Base-by-base conservation (phyloP, 2,888 invertebrate genomes). In the Thymelicus sylvestris region DNA sequence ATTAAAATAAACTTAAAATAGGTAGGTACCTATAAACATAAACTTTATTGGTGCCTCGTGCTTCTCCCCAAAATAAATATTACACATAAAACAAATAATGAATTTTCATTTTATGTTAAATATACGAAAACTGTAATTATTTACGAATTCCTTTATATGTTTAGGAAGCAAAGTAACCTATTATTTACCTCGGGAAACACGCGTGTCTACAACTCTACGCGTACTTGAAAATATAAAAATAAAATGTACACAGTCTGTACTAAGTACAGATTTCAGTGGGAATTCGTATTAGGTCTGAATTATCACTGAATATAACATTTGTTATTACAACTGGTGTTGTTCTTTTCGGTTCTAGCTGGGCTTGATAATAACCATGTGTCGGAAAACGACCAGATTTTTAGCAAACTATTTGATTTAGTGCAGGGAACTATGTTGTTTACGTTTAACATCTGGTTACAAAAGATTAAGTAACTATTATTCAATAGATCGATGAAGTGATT, bases 241-340 rank as follows among this genome's bases (percentile, higher is more conserved):
- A 60, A 67, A 60, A 60, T 41, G 38, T 13, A 48, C 15, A 38
- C 7, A 15, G 48, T 19, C 19, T 12, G 15, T 10, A 60, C 44
- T n/a, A 50, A 44, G 39, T 61, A 19, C 48, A 60, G 39, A 60
- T 76, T 72, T 66, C 61, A 65, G 41, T 74, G 52, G 76, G 76
- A 82, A 82, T 78, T 72, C 61, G 67, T 75, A 74, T 75, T 75
- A 73, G 76, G 74, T 74, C 74, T 77, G 76, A 81, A 79, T 79
- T 79, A 75, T 75, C 69, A 73, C 72, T 71, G 67, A 68, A 67
- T 59, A 69, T 76, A 73, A 67, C 71, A 73, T 90, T 90, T 90
- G 83, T 89, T 89, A 76, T 88, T 85, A 73, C 82, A 84, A 82
- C 81, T 84, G 84, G 81, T 74, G 72, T 79, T 63, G 60, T 60